phyloP scores from a whole-genome alignment of 2,797 vertebrate genomes.

The Manis crassicaudata region DNA sequence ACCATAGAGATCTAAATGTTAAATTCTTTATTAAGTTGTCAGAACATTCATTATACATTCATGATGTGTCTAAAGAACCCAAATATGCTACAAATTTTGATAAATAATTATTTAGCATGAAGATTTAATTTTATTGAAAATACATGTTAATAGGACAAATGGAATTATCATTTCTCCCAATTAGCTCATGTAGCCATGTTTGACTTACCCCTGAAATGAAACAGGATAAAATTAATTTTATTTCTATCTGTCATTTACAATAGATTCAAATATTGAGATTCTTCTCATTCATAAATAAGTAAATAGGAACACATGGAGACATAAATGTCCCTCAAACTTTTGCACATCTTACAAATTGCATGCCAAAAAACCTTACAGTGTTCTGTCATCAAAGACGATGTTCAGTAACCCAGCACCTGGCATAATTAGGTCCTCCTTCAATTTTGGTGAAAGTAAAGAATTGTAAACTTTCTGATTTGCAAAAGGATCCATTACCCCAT shows the following conservation, averaged over 20 bases:
- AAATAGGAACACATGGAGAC: neutral
- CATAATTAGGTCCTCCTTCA: neutral
- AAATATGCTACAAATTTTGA: neutral
- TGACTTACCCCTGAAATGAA: neutral
- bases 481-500: neutral
- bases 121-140: neutral
- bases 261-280: neutral
- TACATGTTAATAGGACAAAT: neutral
- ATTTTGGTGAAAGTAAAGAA: neutral
- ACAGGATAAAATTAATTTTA: neutral
- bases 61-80: neutral
- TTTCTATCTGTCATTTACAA: neutral
- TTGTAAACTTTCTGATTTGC: neutral
- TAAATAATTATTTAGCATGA: neutral
- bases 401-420: neutral
- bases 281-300: neutral
- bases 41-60: neutral
- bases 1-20: neutral
- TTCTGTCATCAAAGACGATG: neutral
- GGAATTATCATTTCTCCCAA: rapidly evolving
- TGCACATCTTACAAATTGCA: neutral
- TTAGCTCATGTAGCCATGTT: neutral
- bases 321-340: neutral
- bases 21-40: neutral
- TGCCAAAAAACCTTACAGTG: neutral